Percentiles rank a stretch among this genome's conserved stretches.
Conservation (phyloP, 2,797 vertebrate species). For the Chiloscyllium punctatum region DNA sequence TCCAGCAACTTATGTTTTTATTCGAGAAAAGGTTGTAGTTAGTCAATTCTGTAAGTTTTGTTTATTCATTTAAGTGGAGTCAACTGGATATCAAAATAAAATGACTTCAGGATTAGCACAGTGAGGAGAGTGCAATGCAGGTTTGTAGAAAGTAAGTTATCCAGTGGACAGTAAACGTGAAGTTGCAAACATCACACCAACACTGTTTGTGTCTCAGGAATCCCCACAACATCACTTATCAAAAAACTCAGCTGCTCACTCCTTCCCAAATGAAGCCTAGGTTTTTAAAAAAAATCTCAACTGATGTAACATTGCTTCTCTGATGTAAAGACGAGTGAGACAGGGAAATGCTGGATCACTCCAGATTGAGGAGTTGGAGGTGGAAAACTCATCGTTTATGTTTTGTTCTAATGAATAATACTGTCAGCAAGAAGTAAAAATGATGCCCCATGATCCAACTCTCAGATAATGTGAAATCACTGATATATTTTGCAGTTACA, state of each 20-base stretch:
- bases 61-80: constrained; percentile 7
- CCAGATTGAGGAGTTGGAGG: background rate
- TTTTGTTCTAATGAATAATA: background rate
- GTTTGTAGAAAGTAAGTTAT: background rate
- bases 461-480: background rate
- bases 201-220: background rate
- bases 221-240: background rate
- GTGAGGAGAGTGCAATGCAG: background rate
- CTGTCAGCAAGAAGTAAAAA: background rate
- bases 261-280: background rate
- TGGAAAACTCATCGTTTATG: background rate
- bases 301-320: background rate
- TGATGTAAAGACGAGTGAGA: too few relatives aligned
- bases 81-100: constrained; percentile 13
- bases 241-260: background rate
- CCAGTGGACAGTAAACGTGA: background rate
- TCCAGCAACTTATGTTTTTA: too few relatives aligned
- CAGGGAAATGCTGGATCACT: background rate
- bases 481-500: background rate
- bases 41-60: background rate
- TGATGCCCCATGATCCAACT: background rate
- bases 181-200: background rate
- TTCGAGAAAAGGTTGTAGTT: background rate
- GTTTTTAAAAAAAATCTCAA: background rate
- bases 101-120: background rate